phyloP scores from a whole-genome alignment of 2,888 invertebrate genomes.

The Melikaiella ostensackeni region DNA sequence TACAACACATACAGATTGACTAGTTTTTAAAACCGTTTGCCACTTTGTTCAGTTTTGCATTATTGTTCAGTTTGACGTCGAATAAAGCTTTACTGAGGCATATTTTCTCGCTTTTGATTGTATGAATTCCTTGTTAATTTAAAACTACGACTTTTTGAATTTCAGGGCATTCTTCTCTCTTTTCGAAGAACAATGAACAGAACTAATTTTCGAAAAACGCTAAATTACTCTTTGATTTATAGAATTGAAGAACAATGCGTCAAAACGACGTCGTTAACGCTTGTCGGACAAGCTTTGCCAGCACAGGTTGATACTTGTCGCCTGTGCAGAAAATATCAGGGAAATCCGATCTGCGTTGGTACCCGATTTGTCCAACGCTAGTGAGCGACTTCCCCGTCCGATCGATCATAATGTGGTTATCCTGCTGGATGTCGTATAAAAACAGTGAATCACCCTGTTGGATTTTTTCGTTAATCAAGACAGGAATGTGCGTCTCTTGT shows the following conservation, averaged over 20 bases:
- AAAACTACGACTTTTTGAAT: not conserved
- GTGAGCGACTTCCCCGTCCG: not conserved
- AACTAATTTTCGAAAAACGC: conserved; percentile 9
- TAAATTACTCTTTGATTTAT: conserved; percentile 16
- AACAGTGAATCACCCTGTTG: conserved; percentile 6
- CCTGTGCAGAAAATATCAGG: conserved; percentile 34
- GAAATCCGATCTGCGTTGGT: conserved; percentile 9
- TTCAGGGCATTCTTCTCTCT: not conserved
- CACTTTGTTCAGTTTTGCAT: too few species aligned
- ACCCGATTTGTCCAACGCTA: conserved; percentile 27
- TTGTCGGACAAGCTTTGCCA: conserved; percentile 29
- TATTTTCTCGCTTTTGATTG: not conserved
- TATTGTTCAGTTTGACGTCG: not conserved
- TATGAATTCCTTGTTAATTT: not conserved
- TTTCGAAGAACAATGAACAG: not conserved
- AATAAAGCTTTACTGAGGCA: not conserved
- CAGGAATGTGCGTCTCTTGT: not conserved
- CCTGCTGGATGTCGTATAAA: conserved; percentile 27
- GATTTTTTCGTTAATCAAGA: not conserved
- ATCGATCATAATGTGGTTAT: conserved; percentile 28
- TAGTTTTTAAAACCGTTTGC: not conserved
- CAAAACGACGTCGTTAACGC: conserved; percentile 34
- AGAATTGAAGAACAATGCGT: conserved; percentile 20
- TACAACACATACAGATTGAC: not conserved
- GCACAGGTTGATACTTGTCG: conserved; percentile 26